phyloP scores from a whole-genome alignment of 2,113 vertebrate genomes.

The Campylomormyrus tamandua region DNA sequence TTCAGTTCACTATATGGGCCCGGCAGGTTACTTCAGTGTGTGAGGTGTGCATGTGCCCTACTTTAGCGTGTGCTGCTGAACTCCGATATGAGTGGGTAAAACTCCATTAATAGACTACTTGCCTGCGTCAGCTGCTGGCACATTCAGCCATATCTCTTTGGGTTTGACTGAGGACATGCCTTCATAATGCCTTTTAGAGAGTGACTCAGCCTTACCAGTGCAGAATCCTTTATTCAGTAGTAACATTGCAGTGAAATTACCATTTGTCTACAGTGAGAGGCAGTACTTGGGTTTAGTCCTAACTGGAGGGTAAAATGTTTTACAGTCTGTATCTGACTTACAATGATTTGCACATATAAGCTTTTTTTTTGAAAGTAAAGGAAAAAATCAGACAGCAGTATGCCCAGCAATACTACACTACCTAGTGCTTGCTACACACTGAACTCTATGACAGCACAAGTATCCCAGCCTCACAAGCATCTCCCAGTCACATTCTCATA shows the following conservation, averaged over 20 bases:
- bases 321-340: background rate
- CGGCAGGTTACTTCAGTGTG: background rate
- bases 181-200: background rate
- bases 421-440: background rate
- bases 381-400: background rate
- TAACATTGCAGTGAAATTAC: background rate
- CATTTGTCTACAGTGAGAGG: background rate
- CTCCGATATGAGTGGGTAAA: slow-evolving; percentile 5
- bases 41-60: background rate
- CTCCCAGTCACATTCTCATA: background rate
- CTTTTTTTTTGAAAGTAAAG: background rate
- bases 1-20: background rate
- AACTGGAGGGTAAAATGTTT: background rate
- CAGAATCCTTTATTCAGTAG: background rate
- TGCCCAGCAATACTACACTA: background rate
- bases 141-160: background rate
- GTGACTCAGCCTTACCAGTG: slow-evolving; percentile 5
- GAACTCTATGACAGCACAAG: background rate
- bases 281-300: background rate
- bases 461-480: background rate
- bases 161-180: background rate
- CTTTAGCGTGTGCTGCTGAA: background rate
- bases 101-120: slow-evolving; percentile 9
- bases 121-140: background rate
- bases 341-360: background rate